Evolutionary conservation across 2,797 vertebrate species (phyloP).

Genomic region (Protosalanx chinensis): DNA sequence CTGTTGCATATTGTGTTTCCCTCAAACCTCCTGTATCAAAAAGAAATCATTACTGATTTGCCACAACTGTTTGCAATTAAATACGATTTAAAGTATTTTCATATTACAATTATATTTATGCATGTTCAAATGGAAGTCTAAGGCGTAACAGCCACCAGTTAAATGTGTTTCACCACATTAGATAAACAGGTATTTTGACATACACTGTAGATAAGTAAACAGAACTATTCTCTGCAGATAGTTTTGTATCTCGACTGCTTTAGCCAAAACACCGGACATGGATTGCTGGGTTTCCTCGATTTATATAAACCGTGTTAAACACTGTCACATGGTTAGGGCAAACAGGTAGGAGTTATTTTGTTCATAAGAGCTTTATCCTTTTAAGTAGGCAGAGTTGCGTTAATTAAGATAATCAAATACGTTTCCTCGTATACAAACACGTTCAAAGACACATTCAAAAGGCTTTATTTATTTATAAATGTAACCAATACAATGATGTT

Average conservation of each 20-base stretch:
- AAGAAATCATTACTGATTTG: constrained; percentile 36
- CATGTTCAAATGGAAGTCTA: neutral
- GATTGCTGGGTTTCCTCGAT: neutral
- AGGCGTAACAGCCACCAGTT: too few relatives aligned
- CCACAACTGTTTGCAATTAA: constrained; percentile 51
- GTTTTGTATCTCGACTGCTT: neutral
- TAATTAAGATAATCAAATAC: neutral
- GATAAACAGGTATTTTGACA: neutral
- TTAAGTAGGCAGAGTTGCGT: neutral
- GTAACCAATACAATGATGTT: neutral
- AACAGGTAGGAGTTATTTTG: neutral
- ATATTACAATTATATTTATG: neutral
- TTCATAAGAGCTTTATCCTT: neutral
- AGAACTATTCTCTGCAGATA: neutral
- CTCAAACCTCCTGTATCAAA: constrained; percentile 27
- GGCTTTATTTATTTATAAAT: neutral
- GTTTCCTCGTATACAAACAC: neutral
- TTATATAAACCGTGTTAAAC: neutral
- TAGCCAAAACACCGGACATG: neutral
- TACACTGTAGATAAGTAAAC: neutral
- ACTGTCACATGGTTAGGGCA: neutral
- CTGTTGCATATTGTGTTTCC: constrained; percentile 29
- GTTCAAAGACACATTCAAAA: neutral
- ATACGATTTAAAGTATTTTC: constrained; percentile 37
- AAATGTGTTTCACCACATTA: neutral